Conservation (phyloP, 2,113 vertebrate species). For the Athene cunicularia region DNA sequence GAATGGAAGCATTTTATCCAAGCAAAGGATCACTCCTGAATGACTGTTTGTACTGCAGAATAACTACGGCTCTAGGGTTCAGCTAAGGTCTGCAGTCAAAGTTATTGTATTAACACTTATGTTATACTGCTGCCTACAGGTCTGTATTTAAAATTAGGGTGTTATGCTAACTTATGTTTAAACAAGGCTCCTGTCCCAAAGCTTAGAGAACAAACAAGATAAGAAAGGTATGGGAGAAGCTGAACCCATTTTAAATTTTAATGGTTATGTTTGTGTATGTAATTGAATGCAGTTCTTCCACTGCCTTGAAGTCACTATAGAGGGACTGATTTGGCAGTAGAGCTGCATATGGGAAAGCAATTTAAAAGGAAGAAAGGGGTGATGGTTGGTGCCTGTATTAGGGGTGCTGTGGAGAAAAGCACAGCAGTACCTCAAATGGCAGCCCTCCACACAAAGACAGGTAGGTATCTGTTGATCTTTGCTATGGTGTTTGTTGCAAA, state of each 20-base stretch:
- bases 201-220: slow-evolving; percentile 6
- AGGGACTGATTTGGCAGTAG: neutral
- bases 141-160: slow-evolving; percentile 25
- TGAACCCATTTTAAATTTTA: neutral
- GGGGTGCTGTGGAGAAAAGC: neutral
- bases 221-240: neutral
- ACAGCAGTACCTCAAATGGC: neutral
- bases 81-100: slow-evolving; percentile 32
- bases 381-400: neutral
- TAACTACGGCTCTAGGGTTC: neutral
- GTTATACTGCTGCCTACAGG: slow-evolving; percentile 60
- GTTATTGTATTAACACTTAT: slow-evolving; percentile 10
- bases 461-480: neutral
- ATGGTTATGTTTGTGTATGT: neutral
- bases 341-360: neutral
- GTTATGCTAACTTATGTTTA: slow-evolving; percentile 13
- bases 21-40: slow-evolving; percentile 21
- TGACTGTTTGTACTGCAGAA: neutral
- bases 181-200: neutral
- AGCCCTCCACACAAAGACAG: neutral
- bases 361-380: neutral
- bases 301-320: neutral
- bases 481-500: neutral
- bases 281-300: neutral
- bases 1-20: slow-evolving; percentile 48